Conservation (phyloP, 2,113 vertebrate genomes). For the Pimephales promelas region DNA sequence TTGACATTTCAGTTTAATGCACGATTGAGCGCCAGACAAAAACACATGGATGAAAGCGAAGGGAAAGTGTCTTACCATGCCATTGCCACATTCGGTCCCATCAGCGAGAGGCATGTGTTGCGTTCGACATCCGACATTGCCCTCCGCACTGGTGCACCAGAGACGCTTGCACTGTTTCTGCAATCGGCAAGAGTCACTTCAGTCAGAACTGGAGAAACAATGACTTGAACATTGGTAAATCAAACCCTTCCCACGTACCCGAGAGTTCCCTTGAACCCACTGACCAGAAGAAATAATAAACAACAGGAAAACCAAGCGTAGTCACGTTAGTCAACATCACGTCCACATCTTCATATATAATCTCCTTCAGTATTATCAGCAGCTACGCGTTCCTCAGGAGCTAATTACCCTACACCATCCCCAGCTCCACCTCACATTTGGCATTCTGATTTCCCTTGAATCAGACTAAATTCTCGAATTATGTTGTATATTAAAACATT, state of each 20-base stretch:
- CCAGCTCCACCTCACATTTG: too few relatives aligned
- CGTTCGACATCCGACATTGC: slow-evolving; percentile 87
- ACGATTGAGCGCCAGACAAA: slow-evolving; percentile 34
- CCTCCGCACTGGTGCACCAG: slow-evolving; percentile 93
- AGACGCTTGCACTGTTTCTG: slow-evolving; percentile 94
- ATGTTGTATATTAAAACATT: too few relatives aligned
- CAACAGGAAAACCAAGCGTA: background rate
- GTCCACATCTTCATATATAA: too few relatives aligned
- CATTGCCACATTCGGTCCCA: slow-evolving; percentile 88
- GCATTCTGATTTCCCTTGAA: too few relatives aligned
- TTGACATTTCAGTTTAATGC: slow-evolving; percentile 41
- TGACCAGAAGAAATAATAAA: background rate
- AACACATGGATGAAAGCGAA: slow-evolving; percentile 24
- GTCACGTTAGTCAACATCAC: too few relatives aligned
- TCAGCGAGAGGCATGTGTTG: slow-evolving; percentile 98
- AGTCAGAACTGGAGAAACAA: background rate
- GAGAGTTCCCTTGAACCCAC: background rate
- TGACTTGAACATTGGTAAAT: background rate
- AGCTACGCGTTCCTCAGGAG: too few relatives aligned
- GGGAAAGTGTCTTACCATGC: slow-evolving; percentile 83
- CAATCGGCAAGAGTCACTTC: slow-evolving; percentile 24
- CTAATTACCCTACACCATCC: too few relatives aligned
- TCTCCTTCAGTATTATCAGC: too few relatives aligned
- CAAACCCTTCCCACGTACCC: background rate
- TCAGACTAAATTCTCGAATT: too few relatives aligned